These are phyloP conservation scores for Esox lucius DNA, from an alignment of 2,797 vertebrate genomes.

Conservation along the genomic window DNA sequence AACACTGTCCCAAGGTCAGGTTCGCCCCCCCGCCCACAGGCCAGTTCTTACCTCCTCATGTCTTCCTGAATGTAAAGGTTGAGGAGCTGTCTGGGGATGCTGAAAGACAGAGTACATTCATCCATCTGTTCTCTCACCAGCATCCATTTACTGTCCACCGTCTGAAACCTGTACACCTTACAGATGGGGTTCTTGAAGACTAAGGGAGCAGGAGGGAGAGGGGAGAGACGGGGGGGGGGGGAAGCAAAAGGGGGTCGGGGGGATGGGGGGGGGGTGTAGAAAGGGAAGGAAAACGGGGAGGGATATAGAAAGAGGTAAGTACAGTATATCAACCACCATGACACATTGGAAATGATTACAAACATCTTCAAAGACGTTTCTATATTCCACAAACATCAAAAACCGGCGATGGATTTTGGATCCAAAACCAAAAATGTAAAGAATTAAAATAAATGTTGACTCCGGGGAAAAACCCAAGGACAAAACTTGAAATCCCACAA, in stretches of 20 bases:
- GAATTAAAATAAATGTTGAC: slow-evolving; percentile 18
- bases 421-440: slow-evolving; percentile 13
- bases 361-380: slow-evolving; percentile 20
- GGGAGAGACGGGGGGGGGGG: no score
- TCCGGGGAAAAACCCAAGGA: slow-evolving; percentile 42
- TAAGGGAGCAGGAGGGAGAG: slow-evolving; percentile 50
- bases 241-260: neutral
- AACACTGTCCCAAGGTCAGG: neutral
- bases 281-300: neutral
- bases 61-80: slow-evolving; percentile 92
- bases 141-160: slow-evolving; percentile 94
- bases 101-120: slow-evolving; percentile 91
- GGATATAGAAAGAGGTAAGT: no score
- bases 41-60: slow-evolving; percentile 83
- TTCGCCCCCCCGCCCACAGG: neutral
- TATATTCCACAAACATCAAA: slow-evolving; percentile 12
- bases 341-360: slow-evolving; percentile 9
- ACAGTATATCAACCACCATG: neutral
- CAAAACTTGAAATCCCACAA: slow-evolving; percentile 63
- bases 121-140: slow-evolving; percentile 94
- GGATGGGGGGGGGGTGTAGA: neutral
- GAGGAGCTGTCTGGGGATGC: slow-evolving; percentile 92
- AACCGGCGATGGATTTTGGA: neutral
- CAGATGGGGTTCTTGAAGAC: slow-evolving; percentile 92
- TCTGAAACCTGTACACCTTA: slow-evolving; percentile 94